phyloP scores from a whole-genome alignment of 1,140 invertebrate genomes.

The Gonioctena quinquepunctata region DNA sequence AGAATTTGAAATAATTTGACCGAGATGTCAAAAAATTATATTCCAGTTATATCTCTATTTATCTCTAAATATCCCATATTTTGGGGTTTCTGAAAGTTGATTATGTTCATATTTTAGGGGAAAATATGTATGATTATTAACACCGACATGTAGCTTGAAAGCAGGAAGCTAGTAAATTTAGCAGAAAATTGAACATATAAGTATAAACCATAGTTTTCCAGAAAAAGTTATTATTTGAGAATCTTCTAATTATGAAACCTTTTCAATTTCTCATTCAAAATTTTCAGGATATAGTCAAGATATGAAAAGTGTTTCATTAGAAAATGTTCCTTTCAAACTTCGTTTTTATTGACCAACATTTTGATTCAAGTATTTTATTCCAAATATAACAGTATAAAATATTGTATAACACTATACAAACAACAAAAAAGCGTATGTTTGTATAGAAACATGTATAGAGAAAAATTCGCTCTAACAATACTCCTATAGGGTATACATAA shows the following conservation, averaged over 20 bases:
- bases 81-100: too few species aligned
- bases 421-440: neutral
- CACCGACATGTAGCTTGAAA: too few species aligned
- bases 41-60: too few species aligned
- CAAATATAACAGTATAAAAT: neutral
- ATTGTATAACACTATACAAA: neutral
- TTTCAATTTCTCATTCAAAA: neutral
- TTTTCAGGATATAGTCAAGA: neutral
- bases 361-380: neutral
- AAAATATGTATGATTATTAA: too few species aligned
- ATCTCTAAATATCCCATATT: too few species aligned
- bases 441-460: neutral
- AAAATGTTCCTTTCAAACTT: neutral
- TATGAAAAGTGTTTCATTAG: neutral
- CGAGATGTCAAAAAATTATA: too few species aligned
- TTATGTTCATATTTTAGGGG: too few species aligned
- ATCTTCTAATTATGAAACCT: neutral
- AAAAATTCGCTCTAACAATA: neutral
- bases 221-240: neutral
- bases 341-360: neutral
- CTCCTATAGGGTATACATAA: neutral
- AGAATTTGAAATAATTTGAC: too few species aligned
- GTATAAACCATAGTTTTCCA: neutral
- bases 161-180: too few species aligned
- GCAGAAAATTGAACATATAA: neutral